Conservation (phyloP, 1,140 invertebrate species). For the Andrena cerasifolii region DNA sequence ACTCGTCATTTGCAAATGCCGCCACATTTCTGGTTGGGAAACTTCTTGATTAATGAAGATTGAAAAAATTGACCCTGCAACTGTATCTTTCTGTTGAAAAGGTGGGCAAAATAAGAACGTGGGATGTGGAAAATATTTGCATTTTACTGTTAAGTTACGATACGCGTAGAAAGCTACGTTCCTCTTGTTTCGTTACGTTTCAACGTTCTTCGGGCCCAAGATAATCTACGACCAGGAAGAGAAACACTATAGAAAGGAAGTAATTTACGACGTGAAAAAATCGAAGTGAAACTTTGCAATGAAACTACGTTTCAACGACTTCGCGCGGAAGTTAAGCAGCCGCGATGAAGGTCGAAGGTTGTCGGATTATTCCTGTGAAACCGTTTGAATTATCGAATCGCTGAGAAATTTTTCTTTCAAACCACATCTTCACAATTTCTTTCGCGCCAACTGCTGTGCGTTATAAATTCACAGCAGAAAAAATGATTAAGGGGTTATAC, state of each 20-base stretch:
- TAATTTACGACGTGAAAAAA: slow-evolving; percentile 15
- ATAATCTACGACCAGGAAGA: slow-evolving; percentile 11
- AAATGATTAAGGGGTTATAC: too few species aligned
- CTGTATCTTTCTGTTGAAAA: too few species aligned
- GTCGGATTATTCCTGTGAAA: not conserved
- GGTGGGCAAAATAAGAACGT: too few species aligned
- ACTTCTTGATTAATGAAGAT: too few species aligned
- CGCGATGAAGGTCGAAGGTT: not conserved
- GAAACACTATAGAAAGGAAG: slow-evolving; percentile 17
- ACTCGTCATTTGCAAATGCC: too few species aligned
- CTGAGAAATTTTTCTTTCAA: not conserved
- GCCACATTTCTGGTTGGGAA: too few species aligned
- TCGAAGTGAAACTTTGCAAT: not conserved
- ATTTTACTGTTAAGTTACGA: not conserved
- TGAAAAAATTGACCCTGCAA: too few species aligned
- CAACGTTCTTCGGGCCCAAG: not conserved
- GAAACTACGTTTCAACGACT: not conserved
- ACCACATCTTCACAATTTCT: not conserved
- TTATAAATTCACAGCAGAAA: not conserved
- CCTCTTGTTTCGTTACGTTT: slow-evolving; percentile 2
- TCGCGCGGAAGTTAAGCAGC: not conserved
- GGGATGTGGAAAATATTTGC: not conserved
- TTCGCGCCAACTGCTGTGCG: not conserved
- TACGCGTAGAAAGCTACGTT: not conserved
- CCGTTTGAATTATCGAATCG: not conserved